phyloP scores from a whole-genome alignment of 2,797 vertebrate species.

The Typhlichthys eigenmanni region DNA sequence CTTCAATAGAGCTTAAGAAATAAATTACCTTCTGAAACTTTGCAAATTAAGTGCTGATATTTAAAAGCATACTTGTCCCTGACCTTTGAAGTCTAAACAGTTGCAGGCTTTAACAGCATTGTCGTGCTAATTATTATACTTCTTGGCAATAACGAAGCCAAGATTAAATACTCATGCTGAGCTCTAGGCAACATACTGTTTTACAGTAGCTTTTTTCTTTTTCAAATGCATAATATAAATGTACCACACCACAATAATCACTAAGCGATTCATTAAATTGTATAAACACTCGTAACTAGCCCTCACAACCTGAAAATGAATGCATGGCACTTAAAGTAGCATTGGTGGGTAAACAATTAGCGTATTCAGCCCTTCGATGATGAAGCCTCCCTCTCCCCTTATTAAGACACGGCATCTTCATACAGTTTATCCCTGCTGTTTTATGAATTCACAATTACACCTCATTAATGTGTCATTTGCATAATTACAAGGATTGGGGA shows the following conservation, averaged over 20 bases:
- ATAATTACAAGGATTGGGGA: conserved; percentile 83
- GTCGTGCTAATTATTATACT: conserved; percentile 36
- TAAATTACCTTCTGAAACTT: neutral
- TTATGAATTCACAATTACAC: conserved; percentile 85
- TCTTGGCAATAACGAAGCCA: conserved; percentile 23
- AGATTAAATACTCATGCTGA: conserved; percentile 33
- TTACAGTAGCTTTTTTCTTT: conserved; percentile 41
- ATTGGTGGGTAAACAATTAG: conserved; percentile 84
- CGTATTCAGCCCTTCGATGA: conserved; percentile 69
- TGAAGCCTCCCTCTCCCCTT: conserved; percentile 70
- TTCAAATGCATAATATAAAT: conserved; percentile 60
- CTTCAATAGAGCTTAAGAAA: too few relatives aligned
- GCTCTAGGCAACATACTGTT: conserved; percentile 24
- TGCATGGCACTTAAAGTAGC: conserved; percentile 75
- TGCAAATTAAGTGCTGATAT: conserved; percentile 4
- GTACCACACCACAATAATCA: conserved; percentile 57
- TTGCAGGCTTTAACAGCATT: conserved; percentile 11
- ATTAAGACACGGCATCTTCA: conserved; percentile 77
- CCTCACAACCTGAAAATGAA: conserved; percentile 68
- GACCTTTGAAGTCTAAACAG: conserved; percentile 22
- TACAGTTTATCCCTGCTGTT: conserved; percentile 82
- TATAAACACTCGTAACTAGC: conserved; percentile 68
- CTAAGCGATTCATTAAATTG: conserved; percentile 65
- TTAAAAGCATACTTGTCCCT: conserved; percentile 32
- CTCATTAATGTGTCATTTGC: conserved; percentile 86